Evolutionary conservation across 1,140 invertebrate genomes (phyloP).

Genomic region (Drosophila dunni): DNA sequence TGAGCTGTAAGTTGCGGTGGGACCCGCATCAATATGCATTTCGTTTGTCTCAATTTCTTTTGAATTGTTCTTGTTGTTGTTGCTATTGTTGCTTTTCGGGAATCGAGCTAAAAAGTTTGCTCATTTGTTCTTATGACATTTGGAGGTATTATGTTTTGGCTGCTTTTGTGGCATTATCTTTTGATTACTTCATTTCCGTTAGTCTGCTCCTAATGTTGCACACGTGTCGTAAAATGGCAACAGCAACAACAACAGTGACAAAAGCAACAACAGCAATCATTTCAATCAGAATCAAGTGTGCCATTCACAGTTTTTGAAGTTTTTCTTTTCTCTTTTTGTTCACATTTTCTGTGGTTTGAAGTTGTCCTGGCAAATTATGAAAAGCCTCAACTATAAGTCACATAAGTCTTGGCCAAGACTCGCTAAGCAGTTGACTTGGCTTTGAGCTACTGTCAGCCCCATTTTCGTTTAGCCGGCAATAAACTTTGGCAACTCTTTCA

Average conservation of each 20-base stretch:
- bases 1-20: conserved; percentile 15
- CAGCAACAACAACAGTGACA: conserved; percentile 37
- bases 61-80: conserved; percentile 15
- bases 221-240: conserved; percentile 42
- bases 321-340: conserved; percentile 17
- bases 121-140: conserved; percentile 59
- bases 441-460: conserved; percentile 30
- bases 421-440: conserved; percentile 27
- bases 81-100: conserved; percentile 16
- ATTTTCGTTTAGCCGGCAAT: conserved; percentile 76
- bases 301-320: conserved; percentile 38
- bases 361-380: conserved; percentile 69
- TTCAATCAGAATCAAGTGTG: conserved; percentile 42
- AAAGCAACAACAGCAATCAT: conserved; percentile 13
- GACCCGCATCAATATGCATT: conserved; percentile 49
- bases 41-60: conserved; percentile 31
- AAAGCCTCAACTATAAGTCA: conserved; percentile 57
- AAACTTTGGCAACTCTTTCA: conserved; percentile 81
- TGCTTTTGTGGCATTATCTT: conserved; percentile 74
- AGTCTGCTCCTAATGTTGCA: conserved; percentile 37
- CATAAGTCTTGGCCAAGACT: conserved; percentile 40
- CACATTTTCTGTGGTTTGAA: conserved; percentile 26
- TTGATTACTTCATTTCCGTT: conserved; percentile 77
- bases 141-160: conserved; percentile 50
- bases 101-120: conserved; percentile 56